Evolutionary conservation across 2,113 vertebrate genomes (phyloP).

Genomic region (Coryphaenoides rupestris): DNA sequence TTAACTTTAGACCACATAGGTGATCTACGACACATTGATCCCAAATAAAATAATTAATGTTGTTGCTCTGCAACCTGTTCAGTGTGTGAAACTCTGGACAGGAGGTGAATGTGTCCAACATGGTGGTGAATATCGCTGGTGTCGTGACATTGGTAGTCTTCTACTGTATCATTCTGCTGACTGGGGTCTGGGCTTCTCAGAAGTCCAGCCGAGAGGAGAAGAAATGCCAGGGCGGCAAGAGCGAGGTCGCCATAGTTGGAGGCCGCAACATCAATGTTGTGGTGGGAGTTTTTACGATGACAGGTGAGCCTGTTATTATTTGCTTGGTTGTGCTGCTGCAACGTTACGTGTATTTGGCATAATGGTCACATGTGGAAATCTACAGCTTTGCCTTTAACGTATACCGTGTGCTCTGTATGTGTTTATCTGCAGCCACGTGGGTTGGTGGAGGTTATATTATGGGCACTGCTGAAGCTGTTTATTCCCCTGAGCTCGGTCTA

Average conservation of each 20-base stretch:
- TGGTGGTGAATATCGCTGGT: constrained; percentile 50
- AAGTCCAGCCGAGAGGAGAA: constrained; percentile 72
- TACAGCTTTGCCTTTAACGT: no score
- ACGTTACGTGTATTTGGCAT: neutral
- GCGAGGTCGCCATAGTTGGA: constrained; percentile 68
- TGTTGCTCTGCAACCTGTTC: neutral
- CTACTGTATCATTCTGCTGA: constrained; percentile 63
- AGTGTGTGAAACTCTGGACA: no score
- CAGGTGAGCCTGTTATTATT: constrained; percentile 28
- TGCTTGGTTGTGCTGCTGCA: no score
- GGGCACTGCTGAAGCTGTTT: constrained; percentile 76
- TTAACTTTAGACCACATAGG: no score
- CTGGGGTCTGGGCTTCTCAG: constrained; percentile 72
- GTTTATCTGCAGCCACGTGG: constrained; percentile 71
- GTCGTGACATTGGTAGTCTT: constrained; percentile 67
- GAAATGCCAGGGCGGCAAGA: constrained; percentile 50
- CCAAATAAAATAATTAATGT: no score
- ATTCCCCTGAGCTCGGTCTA: constrained; percentile 72
- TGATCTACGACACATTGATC: no score
- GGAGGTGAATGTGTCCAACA: no score
- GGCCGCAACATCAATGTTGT: constrained; percentile 48
- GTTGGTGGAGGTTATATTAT: constrained; percentile 78
- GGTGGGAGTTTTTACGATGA: constrained; percentile 49
- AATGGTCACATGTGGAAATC: no score
- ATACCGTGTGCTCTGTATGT: no score